Conservation (phyloP, 2,113 vertebrate species). For the Ctenomys sociabilis region DNA sequence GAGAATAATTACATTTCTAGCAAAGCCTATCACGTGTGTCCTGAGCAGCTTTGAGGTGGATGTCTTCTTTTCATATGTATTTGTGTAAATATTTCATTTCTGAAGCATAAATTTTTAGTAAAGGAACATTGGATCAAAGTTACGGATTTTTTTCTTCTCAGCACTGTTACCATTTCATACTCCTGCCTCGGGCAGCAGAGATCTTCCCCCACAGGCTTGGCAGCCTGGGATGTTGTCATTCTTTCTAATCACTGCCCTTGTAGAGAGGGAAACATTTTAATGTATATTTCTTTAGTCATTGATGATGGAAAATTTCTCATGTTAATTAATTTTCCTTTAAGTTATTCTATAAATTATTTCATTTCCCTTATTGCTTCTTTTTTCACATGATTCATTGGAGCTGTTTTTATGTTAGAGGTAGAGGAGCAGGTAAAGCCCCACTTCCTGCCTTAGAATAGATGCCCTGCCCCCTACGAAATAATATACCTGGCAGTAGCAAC, state of each 20-base stretch:
- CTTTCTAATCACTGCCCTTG: background rate
- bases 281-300: constrained; percentile 6
- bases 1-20: background rate
- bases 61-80: background rate
- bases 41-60: background rate
- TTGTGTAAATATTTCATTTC: background rate
- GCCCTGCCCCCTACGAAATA: background rate
- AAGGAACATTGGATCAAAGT: background rate
- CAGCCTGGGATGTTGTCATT: background rate
- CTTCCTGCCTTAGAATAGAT: background rate
- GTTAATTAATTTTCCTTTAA: background rate
- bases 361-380: constrained; percentile 14
- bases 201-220: background rate
- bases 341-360: background rate
- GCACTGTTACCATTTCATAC: background rate
- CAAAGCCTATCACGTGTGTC: background rate
- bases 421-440: background rate
- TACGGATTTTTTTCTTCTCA: background rate
- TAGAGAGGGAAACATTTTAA: background rate
- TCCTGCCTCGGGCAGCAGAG: background rate
- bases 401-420: background rate
- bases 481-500: background rate
- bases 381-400: background rate
- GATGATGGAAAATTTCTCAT: background rate
- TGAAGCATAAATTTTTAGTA: background rate